Percentiles rank a stretch among this genome's conserved stretches.
Conservation (phyloP, 2,888 invertebrate species). For the Lissocephala sabroskyi region DNA sequence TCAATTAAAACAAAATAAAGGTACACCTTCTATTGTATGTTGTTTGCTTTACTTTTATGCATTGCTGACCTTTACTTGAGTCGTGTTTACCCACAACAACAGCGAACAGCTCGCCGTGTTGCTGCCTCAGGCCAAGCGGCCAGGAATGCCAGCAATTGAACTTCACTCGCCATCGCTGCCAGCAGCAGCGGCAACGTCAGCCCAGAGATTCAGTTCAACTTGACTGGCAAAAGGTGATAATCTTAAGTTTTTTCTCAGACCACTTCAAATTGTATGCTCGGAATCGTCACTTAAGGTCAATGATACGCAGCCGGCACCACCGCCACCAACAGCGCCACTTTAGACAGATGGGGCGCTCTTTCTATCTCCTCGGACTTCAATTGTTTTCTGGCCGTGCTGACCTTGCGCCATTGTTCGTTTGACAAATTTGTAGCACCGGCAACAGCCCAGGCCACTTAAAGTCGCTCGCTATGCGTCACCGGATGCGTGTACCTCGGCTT, state of each 20-base stretch:
- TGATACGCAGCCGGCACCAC: slow-evolving; percentile 33
- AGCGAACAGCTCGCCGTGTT: background rate
- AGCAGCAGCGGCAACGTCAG: background rate
- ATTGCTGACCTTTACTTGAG: slow-evolving; percentile 37
- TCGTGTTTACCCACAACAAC: slow-evolving; percentile 14
- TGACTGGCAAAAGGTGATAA: slow-evolving; percentile 35
- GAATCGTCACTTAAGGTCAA: slow-evolving; percentile 52
- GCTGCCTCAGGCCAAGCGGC: slow-evolving; percentile 42
- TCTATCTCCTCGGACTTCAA: background rate
- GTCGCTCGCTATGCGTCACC: slow-evolving; percentile 33
- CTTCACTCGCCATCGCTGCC: slow-evolving; percentile 18
- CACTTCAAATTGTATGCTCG: slow-evolving; percentile 32
- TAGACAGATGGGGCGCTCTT: too few species aligned
- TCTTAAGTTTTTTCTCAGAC: slow-evolving; percentile 12
- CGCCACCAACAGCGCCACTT: slow-evolving; percentile 26
- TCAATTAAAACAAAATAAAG: slow-evolving; percentile 52
- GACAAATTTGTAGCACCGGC: slow-evolving; percentile 58
- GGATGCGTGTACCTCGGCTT: slow-evolving; percentile 37
- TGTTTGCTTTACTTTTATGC: slow-evolving; percentile 14
- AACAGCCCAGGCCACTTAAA: slow-evolving; percentile 47
- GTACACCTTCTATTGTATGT: slow-evolving; percentile 13
- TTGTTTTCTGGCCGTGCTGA: slow-evolving; percentile 18
- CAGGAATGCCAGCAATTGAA: slow-evolving; percentile 40
- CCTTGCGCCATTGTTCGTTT: slow-evolving; percentile 57
- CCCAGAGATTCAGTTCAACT: background rate